Conservation (phyloP, 2,888 invertebrate species). For the Orthosia gothica region DNA sequence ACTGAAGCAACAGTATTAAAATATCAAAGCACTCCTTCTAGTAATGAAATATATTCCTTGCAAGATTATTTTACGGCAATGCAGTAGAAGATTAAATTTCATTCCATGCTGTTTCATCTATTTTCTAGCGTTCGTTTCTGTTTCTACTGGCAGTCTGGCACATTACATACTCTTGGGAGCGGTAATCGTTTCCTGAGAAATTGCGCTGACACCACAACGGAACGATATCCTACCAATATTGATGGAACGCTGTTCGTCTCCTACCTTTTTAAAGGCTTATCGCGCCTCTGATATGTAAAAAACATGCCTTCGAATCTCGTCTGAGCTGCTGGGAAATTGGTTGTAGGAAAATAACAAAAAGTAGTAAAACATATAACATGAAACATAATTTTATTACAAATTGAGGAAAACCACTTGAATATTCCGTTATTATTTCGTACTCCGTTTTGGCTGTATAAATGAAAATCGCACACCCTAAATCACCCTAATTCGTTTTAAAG, state of each 20-base stretch:
- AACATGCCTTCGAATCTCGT: constrained; percentile 24
- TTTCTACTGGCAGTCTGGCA: constrained; percentile 29
- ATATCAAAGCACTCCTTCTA: constrained; percentile 24
- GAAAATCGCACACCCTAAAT: background rate
- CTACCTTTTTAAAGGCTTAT: constrained; percentile 15
- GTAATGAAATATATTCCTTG: constrained; percentile 22
- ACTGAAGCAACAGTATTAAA: constrained; percentile 15
- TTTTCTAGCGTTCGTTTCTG: constrained; percentile 8
- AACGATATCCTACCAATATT: constrained; percentile 32
- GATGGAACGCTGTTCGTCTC: constrained; percentile 16
- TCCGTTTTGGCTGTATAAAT: background rate
- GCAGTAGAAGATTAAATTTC: constrained; percentile 43
- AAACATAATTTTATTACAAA: background rate
- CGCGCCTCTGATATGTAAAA: constrained; percentile 20
- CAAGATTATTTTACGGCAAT: constrained; percentile 37
- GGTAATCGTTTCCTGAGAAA: constrained; percentile 44
- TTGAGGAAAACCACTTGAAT: background rate
- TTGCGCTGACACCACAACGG: constrained; percentile 24
- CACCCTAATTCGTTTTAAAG: background rate
- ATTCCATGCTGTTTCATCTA: constrained; percentile 25
- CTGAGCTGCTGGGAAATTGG: constrained; percentile 8
- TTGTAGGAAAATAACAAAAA: background rate
- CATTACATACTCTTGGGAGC: constrained; percentile 24
- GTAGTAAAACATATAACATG: background rate
- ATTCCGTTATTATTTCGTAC: background rate